Base-by-base conservation (phyloP, 2,888 invertebrate species). In the Pristionchus fissidentatus region DNA sequence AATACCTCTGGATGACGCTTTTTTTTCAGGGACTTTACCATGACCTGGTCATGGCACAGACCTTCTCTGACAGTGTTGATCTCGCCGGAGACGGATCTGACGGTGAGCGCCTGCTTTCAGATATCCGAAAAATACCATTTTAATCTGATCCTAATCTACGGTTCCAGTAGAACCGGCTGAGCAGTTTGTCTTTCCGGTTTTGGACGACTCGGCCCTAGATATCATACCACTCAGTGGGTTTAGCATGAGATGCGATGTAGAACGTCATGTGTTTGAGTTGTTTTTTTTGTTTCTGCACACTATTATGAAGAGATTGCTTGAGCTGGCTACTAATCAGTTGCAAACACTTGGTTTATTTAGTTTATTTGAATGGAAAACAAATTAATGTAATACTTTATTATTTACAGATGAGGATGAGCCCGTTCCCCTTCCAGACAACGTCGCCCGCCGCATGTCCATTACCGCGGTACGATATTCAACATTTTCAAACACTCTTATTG, bases 11-110 rank as follows among this genome's bases (percentile, higher is more conserved):
- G 62, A 41, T 55, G 22, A 70, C 22, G 19, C 5, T 8, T 1
- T 13, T 43, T 13, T 3, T 70, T 43, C 43, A 70, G 70, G 80
- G 95, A 75, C 93, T 95, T 2, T 96, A 96, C 91, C 95, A 95
- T 87, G 93, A 94, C 78, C 92, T 95, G 29, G 89, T 91, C 52
- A 89, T 87, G 19, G 89, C 90, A 43, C 91, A 91, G 80, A 87
- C 89, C 0, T 90, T 91, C 84, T 87, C 88, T 26, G 89, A 90
- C 75, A 86, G 87, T 19, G 86, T 88, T 22, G 89, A 89, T 75
- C 77, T 49, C 15, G 79, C 55, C 41, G 78, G 60, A 84, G 62
- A 60, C 5, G 62, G 38, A 26, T 55, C 55, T 57, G 78, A 79
- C 15, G 80, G 80, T 81, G n/a, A 32, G 80, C 1, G 26, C 10